Percentiles rank a stretch among this genome's conserved stretches.
Evolutionary conservation across 2,113 vertebrate species (phyloP).

Genomic region (Urocolius indicus): DNA sequence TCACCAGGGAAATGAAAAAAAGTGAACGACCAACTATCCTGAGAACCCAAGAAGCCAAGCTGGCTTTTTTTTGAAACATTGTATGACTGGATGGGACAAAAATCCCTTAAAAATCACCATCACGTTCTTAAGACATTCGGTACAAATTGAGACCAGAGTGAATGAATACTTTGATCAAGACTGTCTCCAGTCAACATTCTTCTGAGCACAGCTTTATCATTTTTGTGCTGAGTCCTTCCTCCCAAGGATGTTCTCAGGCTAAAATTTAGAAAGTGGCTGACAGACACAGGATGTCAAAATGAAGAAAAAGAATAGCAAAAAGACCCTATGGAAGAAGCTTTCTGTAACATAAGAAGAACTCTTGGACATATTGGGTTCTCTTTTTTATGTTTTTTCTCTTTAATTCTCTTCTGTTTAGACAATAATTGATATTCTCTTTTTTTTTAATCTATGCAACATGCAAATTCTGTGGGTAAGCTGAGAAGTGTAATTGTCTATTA

Average conservation of each 20-base stretch:
- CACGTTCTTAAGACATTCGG: background rate
- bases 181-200: background rate
- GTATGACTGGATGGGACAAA: background rate
- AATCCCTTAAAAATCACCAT: background rate
- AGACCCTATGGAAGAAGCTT: background rate
- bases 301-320: background rate
- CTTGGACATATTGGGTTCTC: background rate
- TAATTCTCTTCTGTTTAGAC: background rate
- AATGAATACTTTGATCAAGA: background rate
- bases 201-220: background rate
- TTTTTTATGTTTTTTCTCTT: background rate
- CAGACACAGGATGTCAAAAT: background rate
- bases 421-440: background rate
- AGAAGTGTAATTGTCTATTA: background rate
- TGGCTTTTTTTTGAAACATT: background rate
- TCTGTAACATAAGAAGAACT: background rate
- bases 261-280: background rate
- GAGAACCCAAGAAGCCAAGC: background rate
- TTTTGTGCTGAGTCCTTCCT: background rate
- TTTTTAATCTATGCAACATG: rapidly evolving
- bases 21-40: background rate
- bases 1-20: background rate
- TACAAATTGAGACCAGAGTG: background rate
- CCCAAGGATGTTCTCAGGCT: background rate
- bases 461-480: background rate